These are phyloP conservation scores for Marisa cornuarietis DNA, from an alignment of 1,140 invertebrate genomes.

Conservation along the genomic window DNA sequence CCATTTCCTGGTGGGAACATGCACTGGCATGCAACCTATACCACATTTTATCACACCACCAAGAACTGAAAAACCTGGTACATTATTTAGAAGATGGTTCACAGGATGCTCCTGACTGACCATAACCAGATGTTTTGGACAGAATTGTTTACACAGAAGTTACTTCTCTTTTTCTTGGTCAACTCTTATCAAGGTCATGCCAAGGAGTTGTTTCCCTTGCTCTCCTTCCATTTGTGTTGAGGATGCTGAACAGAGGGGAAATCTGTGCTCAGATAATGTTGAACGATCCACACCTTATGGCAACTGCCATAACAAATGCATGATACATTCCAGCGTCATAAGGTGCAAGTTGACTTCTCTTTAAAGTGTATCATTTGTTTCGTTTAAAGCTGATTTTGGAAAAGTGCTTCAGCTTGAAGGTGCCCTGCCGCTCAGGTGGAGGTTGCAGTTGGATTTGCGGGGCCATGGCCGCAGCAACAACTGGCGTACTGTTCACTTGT, in stretches of 20 bases:
- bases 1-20: too few species aligned
- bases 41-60: too few species aligned
- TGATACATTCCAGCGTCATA: neutral
- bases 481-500: slow-evolving; percentile 33
- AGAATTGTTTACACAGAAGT: too few species aligned
- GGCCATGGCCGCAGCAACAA: slow-evolving; percentile 24
- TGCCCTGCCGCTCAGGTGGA: slow-evolving; percentile 22
- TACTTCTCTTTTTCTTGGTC: too few species aligned
- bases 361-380: slow-evolving; percentile 14
- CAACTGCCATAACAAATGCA: neutral
- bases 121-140: too few species aligned
- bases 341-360: neutral
- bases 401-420: slow-evolving; percentile 31
- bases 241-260: neutral
- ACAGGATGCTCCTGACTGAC: too few species aligned
- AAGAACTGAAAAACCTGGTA: too few species aligned
- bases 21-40: too few species aligned
- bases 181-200: too few species aligned
- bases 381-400: slow-evolving; percentile 34
- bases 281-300: neutral
- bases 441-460: slow-evolving; percentile 9
- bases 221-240: neutral
- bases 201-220: neutral
- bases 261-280: neutral
- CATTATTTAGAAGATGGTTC: too few species aligned